Evolutionary conservation across 2,888 invertebrate genomes (phyloP), one percentile per base, ranked within the genome.

Genomic region (Polymixis flavicincta): DNA sequence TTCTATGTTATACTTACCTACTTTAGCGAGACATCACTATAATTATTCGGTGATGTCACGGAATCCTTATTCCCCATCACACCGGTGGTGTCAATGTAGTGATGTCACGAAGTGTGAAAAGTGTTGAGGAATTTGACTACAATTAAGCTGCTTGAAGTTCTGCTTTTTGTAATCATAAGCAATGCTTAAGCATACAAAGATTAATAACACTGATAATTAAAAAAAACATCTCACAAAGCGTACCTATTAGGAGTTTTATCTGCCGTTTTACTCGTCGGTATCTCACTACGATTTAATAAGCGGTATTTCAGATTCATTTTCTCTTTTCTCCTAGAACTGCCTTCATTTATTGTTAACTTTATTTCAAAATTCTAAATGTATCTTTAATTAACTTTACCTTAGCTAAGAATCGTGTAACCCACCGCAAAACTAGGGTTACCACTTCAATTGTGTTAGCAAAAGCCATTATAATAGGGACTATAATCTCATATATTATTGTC

Each of bases 371-470:
- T 28, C 7, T 22, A 28, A 76, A 45, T 11, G 0, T 7, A 42
- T 14, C 17, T 54, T 45, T 1, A 54, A 48, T 82, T 69, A 68
- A 69, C 37, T 69, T 61, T 50, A 64, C n/a, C 42, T 45, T 13
- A 63, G 13, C 14, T 78, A 54, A 45, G n/a, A 69, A 60, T 61
- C n/a, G 85, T 83, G 86, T 22, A 70, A 79, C 50, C 66, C 32
- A 19, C 67, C 71, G 13, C 17, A 55, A 42, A 60, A 72, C 25
- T 57, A 83, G 83, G 83, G 83, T 14, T 85, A 63, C 19, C 61
- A 67, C 60, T 37, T 25, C 45, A 42, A 19, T 59, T 54, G 50
- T 61, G n/a, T 65, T 45, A n/a, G 9, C 60, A 78, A 78, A 83
- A 14, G 28, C 25, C n/a, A 19, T 48, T 50, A 42, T 50, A 78